Evolutionary conservation across 2,888 invertebrate species (phyloP), one percentile per base, ranked within the genome.

Genomic region (Patella depressa): DNA sequence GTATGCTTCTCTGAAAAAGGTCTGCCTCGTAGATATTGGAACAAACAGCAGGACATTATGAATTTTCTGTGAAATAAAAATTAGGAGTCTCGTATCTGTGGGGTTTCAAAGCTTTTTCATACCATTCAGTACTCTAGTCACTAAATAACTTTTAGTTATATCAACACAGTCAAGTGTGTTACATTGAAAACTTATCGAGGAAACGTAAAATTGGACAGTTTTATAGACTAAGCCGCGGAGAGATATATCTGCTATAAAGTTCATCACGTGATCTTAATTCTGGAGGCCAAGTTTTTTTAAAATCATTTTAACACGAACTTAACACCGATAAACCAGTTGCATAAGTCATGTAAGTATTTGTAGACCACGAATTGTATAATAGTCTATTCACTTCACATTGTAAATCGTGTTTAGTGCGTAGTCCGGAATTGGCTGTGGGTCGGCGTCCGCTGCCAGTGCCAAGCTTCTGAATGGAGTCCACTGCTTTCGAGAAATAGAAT

Each of bases 401-500:
- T 19, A 59, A 59, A 59, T 59, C 17, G 0, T 59, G 12, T 59
- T 19, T 11, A 59, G n/a, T 19, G 19, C 1, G 19, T 59, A 9
- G n/a, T 17, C 19, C 17, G 59, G 59, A 3, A 59, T 19, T 7
- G 19, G n/a, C 11, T 59, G 19, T 59, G 59, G 59, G 19, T 59
- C 19, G 59, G 19, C 59, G 14, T 59, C 19, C 5, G 59, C 19
- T 59, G 17, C 59, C 19, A 19, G 59, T 15, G 59, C 59, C 19
- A 59, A 59, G n/a, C n/a, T 19, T 19, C 59, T 17, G 19, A 59
- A 59, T n/a, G 0, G 1, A n/a, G 15, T 17, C 59, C 59, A 59
- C 59, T 59, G 59, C 17, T 59, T 59, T 9, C 59, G 59, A 19
- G 59, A 59, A 59, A 59, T 59, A 59, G 59, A 59, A 59, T 59